Percentiles rank a stretch among this genome's conserved stretches.
These are phyloP conservation scores for Scaptomyza pallida DNA, from an alignment of 1,140 invertebrate genomes.

Conservation along the genomic window DNA sequence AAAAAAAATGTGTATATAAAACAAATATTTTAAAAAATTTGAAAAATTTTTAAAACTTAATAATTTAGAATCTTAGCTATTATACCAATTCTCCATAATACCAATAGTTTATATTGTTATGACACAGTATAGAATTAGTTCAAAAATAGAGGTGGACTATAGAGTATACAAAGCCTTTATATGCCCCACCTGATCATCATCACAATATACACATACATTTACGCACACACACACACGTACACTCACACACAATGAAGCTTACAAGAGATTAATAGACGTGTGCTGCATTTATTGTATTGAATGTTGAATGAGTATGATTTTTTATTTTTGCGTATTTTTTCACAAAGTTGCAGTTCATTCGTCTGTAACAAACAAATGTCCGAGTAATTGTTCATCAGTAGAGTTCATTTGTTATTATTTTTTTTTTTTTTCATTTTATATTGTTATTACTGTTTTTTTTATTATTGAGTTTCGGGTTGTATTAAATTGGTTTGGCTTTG, in stretches of 20 bases:
- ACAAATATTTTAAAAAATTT: too few species aligned
- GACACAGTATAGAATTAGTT: too few species aligned
- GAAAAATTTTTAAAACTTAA: too few species aligned
- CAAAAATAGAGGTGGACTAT: background rate
- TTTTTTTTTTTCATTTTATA: conserved; percentile 6
- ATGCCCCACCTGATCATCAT: background rate
- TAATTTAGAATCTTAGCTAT: too few species aligned
- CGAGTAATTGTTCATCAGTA: conserved; percentile 68
- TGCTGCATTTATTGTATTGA: background rate
- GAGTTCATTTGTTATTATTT: conserved; percentile 57
- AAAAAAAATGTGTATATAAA: too few species aligned
- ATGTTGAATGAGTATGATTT: conserved; percentile 6
- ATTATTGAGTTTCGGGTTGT: conserved; percentile 49
- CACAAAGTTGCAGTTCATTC: conserved; percentile 60
- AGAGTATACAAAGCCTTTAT: background rate
- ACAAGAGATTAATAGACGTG: background rate
- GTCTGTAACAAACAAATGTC: conserved; percentile 60
- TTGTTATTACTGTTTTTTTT: conserved; percentile 22
- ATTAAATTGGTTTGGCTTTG: conserved; percentile 37
- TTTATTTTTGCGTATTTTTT: background rate
- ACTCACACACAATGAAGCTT: background rate
- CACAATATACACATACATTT: too few species aligned
- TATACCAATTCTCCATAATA: too few species aligned
- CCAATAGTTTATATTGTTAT: too few species aligned
- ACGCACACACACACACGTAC: too few species aligned